Conservation (phyloP, 2,113 vertebrate genomes). For the Megaleporinus macrocephalus region DNA sequence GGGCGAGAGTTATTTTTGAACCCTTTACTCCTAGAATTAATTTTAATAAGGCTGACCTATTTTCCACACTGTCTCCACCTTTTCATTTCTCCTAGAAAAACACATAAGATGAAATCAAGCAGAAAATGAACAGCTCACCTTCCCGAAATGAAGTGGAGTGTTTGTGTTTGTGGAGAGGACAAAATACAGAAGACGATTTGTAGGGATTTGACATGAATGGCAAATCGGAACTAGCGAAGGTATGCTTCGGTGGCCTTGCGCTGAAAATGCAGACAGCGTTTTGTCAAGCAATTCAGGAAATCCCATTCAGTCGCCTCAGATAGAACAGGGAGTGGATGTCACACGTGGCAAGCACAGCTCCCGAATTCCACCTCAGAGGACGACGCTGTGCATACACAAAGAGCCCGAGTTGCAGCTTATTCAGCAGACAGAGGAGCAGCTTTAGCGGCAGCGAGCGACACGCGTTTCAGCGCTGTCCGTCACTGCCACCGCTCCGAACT, state of each 20-base stretch:
- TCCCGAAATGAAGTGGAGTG: constrained; percentile 30
- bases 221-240: constrained; percentile 55
- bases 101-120: constrained; percentile 34
- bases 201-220: constrained; percentile 62
- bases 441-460: not conserved
- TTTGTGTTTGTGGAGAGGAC: constrained; percentile 60
- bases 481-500: not conserved
- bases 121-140: constrained; percentile 28
- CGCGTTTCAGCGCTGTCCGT: not conserved
- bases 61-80: constrained; percentile 55
- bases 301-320: constrained; percentile 38
- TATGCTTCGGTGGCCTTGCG: constrained; percentile 4
- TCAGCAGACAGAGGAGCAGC: constrained; percentile 31
- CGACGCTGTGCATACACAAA: constrained; percentile 25
- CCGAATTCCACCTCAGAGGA: constrained; percentile 22
- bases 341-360: constrained; percentile 23
- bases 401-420: constrained; percentile 28
- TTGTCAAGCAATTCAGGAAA: constrained; percentile 50
- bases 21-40: constrained; percentile 54
- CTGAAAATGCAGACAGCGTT: constrained; percentile 33
- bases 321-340: constrained; percentile 31
- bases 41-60: constrained; percentile 65
- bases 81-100: constrained; percentile 54
- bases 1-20: constrained; percentile 57
- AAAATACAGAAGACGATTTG: constrained; percentile 61